Base-by-base conservation (phyloP, 1,140 invertebrate genomes). In the Euschistus heros region DNA sequence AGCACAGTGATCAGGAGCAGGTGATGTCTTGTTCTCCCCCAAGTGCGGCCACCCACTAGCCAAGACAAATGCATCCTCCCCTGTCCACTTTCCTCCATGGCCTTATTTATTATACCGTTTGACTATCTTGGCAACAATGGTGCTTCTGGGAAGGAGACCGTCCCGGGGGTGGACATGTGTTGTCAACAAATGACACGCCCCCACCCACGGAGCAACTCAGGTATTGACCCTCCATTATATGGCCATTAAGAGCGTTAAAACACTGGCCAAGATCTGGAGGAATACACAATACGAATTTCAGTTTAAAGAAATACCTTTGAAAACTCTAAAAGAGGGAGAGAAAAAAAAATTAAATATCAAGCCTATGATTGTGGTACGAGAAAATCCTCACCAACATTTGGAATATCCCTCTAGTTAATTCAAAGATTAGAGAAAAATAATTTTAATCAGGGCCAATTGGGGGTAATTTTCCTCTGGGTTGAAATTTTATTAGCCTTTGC, bases 181-280 rank as follows among this genome's bases (percentile, higher is more conserved):
- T 50, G 47, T 50, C 47, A 50, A 50, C 47, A 50, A 50, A 50
- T 50, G 47, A 50, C 47, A 50, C 47, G 47, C 47, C 47, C n/a
- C n/a, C n/a, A 18, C 47, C 47, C n/a, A 22, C n/a, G 3, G 22
- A 8, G n/a, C n/a, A 5, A 2, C 47, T 50, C 47, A 20, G n/a
- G n/a, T 50, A 37, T 37, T 37, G 33, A 37, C 33, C 33, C 47
- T 18, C n/a, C 47, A 50, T 50, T 50, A 50, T 50, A 50, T 22
- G n/a, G 6, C 47, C 47, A 50, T 50, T 50, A 50, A 17, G 10
- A 37, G 33, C 33, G 6, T 37, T 37, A 37, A 37, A 37, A 37
- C 33, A 37, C 8, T 37, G 33, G 33, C 33, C 33, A 37, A 6
- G 33, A 13, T 10, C 33, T 37, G 33, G 33, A 1, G 6, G 8